These are phyloP conservation scores for Pseudachorutes palmiensis DNA, from an alignment of 1,140 invertebrate genomes.

Conservation along the genomic window DNA sequence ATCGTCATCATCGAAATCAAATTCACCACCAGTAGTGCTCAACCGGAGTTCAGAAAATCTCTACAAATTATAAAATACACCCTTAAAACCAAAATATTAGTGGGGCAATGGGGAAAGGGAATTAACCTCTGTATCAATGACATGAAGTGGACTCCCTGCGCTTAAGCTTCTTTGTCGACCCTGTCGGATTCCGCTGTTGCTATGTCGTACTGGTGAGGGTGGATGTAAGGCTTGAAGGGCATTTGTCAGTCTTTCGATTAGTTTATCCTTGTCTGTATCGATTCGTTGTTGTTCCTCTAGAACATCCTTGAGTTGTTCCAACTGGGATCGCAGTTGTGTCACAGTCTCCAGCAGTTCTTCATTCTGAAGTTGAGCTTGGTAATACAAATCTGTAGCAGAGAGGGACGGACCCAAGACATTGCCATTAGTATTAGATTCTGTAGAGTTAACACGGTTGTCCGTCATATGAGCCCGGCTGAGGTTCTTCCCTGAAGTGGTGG, in stretches of 20 bases:
- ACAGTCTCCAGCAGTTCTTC: neutral
- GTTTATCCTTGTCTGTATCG: neutral
- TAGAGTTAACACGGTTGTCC: neutral
- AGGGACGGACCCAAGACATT: neutral
- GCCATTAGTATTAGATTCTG: neutral
- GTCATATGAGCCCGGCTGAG: neutral
- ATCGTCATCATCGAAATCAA: neutral
- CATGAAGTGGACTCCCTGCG: neutral
- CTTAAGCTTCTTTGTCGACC: neutral
- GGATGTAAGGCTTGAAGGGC: neutral
- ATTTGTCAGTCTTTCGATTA: conserved; percentile 9
- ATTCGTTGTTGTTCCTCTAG: neutral
- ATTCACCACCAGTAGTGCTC: neutral
- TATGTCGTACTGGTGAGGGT: neutral
- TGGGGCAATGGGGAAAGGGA: neutral
- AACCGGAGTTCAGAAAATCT: neutral
- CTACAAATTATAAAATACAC: neutral
- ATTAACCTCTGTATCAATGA: no score
- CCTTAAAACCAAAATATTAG: neutral
- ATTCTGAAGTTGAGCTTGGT: neutral
- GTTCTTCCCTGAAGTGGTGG: neutral
- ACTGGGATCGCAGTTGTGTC: neutral
- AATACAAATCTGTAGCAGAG: neutral
- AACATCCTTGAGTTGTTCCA: neutral
- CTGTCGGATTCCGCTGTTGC: neutral